These are phyloP conservation scores for Ailuropoda melanoleuca DNA, from an alignment of 2,113 vertebrate species.

Conservation along the genomic window DNA sequence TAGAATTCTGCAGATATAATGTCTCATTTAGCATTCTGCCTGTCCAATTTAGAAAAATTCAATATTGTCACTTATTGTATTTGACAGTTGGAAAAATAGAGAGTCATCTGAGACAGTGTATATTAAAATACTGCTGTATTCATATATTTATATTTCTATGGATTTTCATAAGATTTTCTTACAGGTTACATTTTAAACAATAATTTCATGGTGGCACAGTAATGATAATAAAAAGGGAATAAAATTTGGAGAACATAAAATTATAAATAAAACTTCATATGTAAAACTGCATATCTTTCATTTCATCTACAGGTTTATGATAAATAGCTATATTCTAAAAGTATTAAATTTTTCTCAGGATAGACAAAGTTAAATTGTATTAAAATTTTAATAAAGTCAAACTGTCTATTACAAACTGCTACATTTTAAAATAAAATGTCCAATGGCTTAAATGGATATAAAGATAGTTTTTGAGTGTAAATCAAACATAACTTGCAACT, in stretches of 20 bases:
- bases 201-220: background rate
- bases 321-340: background rate
- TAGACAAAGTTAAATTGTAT: background rate
- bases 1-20: background rate
- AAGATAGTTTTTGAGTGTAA: background rate
- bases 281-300: background rate
- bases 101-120: conserved; percentile 19
- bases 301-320: background rate
- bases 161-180: conserved; percentile 42
- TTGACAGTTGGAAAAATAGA: conserved; percentile 31
- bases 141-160: background rate
- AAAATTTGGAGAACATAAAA: background rate
- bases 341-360: background rate
- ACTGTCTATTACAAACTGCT: background rate
- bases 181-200: background rate
- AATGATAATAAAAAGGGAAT: background rate
- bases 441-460: background rate
- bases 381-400: conserved; percentile 6
- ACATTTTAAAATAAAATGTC: background rate
- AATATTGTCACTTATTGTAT: background rate
- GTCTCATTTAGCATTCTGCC: background rate
- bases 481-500: background rate
- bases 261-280: background rate
- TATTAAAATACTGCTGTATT: conserved; percentile 36
- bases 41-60: background rate